Evolutionary conservation across 1,140 invertebrate genomes (phyloP).

Genomic region (Choristoneura fumiferana): DNA sequence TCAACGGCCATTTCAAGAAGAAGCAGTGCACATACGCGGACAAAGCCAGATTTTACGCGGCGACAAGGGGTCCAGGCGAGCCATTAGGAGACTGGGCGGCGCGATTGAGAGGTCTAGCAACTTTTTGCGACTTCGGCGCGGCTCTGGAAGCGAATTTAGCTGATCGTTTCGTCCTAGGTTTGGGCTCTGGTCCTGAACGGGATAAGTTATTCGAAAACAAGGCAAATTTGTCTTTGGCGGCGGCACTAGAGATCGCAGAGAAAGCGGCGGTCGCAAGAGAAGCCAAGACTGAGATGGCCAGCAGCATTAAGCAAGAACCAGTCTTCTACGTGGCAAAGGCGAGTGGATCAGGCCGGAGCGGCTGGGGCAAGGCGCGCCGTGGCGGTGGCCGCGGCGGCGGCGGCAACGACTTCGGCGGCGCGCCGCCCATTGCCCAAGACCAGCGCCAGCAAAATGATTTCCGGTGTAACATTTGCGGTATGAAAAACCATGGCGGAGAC

Average conservation of each 20-base stretch:
- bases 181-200: slow-evolving; percentile 19
- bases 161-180: slow-evolving; percentile 24
- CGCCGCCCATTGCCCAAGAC: not conserved
- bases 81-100: slow-evolving; percentile 25
- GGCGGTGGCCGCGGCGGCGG: not conserved
- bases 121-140: slow-evolving; percentile 17
- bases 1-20: slow-evolving; percentile 23
- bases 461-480: not conserved
- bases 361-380: not conserved
- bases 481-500: not conserved
- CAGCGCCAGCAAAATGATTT: not conserved
- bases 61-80: slow-evolving; percentile 19
- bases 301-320: slow-evolving; percentile 1
- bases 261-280: slow-evolving; percentile 4
- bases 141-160: slow-evolving; percentile 18
- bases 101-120: slow-evolving; percentile 22
- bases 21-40: slow-evolving; percentile 23
- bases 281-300: not conserved
- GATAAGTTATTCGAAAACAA: slow-evolving; percentile 21
- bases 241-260: slow-evolving; percentile 15
- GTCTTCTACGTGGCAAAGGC: not conserved
- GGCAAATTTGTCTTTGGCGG: not conserved
- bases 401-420: not conserved
- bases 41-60: slow-evolving; percentile 22
- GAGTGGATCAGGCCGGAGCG: not conserved